A percentile compares a stretch with the other conserved stretches of the same genome.
phyloP scores from a whole-genome alignment of 2,888 invertebrate species.

The Caenorhabditis auriculariae region DNA sequence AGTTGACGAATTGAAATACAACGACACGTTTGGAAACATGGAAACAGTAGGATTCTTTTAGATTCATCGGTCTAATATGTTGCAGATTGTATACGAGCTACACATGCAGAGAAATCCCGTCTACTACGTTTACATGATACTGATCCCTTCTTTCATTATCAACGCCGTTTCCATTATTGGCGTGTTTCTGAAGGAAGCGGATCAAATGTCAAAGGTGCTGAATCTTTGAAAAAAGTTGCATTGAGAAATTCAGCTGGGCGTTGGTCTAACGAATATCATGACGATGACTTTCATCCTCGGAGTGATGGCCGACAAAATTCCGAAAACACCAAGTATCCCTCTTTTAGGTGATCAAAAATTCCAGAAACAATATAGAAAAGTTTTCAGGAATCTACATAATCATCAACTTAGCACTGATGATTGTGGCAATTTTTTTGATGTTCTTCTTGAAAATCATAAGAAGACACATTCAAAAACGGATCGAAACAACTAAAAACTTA shows the following conservation, averaged over 20 bases:
- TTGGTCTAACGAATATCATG: slow-evolving; percentile 24
- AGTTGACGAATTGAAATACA: slow-evolving; percentile 6
- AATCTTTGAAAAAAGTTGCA: too few species aligned
- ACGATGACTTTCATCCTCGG: slow-evolving; percentile 31
- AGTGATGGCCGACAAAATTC: slow-evolving; percentile 26
- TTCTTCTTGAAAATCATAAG: too few species aligned
- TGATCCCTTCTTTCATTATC: slow-evolving; percentile 24
- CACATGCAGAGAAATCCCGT: slow-evolving; percentile 17
- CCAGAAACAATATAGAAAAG: too few species aligned
- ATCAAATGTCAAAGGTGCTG: slow-evolving; percentile 28
- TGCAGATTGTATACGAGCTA: slow-evolving; percentile 11
- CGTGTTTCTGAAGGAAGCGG: slow-evolving; percentile 15
- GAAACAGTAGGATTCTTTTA: slow-evolving; percentile 10
- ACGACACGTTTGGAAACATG: slow-evolving; percentile 12
- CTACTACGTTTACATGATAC: slow-evolving; percentile 26
- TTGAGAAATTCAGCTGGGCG: slow-evolving; percentile 21
- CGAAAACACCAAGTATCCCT: slow-evolving; percentile 20
- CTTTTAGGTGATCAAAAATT: slow-evolving; percentile 15
- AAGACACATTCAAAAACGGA: too few species aligned
- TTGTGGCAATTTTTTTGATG: slow-evolving; percentile 13
- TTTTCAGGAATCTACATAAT: slow-evolving; percentile 10
- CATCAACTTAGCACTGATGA: slow-evolving; percentile 15
- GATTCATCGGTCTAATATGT: too few species aligned
- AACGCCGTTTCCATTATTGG: slow-evolving; percentile 19
- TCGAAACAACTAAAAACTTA: too few species aligned